phyloP scores from a whole-genome alignment of 2,113 vertebrate species.

The Barbus barbus region DNA sequence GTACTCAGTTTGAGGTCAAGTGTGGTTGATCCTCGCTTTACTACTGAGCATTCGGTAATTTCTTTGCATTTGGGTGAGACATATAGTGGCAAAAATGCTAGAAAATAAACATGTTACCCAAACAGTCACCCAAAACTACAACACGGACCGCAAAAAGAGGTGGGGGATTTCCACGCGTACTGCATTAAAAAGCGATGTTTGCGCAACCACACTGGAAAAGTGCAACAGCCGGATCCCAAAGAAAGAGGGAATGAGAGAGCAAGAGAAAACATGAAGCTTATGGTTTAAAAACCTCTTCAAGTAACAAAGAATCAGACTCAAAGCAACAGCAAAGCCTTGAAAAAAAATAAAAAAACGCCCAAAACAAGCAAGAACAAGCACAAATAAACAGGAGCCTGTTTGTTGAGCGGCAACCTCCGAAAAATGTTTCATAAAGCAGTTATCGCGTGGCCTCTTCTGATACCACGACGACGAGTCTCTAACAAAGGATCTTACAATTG shows the following conservation, averaged over 20 bases:
- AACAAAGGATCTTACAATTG: constrained; percentile 51
- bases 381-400: constrained; percentile 67
- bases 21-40: not conserved
- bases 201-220: constrained; percentile 13
- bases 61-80: constrained; percentile 19
- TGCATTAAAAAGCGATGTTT: constrained; percentile 9
- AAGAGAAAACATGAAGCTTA: constrained; percentile 9
- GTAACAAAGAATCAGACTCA: constrained; percentile 49
- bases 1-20: not conserved
- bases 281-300: constrained; percentile 45
- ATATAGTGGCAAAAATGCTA: constrained; percentile 25
- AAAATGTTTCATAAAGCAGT: constrained; percentile 69
- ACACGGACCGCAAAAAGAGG: constrained; percentile 34
- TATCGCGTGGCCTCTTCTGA: constrained; percentile 48
- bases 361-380: constrained; percentile 59
- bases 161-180: not conserved
- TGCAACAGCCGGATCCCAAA: not conserved
- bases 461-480: constrained; percentile 48
- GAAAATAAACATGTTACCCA: constrained; percentile 49
- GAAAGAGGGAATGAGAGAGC: not conserved
- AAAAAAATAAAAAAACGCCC: constrained; percentile 28
- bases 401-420: constrained; percentile 64
- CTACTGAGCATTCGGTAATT: constrained; percentile 30
- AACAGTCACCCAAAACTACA: constrained; percentile 48
- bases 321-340: constrained; percentile 51